A percentile compares a stretch with the other conserved stretches of the same genome.
Conservation (phyloP, 2,113 vertebrate genomes). For the Xerus inauris region DNA sequence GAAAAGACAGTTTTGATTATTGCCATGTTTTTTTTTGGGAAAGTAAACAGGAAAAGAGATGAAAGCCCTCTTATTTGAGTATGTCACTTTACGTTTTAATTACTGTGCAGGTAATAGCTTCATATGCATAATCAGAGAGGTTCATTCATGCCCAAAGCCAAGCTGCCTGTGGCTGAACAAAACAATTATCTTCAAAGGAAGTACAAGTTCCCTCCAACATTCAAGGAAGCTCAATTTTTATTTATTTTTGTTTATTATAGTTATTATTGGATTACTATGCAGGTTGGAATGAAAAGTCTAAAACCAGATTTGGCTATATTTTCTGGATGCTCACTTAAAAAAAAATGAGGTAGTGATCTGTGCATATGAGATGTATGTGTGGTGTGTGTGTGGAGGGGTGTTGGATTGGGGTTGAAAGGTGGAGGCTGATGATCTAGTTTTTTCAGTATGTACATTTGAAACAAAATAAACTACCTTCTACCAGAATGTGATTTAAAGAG, state of each 20-base stretch:
- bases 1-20: neutral
- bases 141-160: neutral
- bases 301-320: neutral
- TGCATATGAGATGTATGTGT: neutral
- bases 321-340: neutral
- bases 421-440: neutral
- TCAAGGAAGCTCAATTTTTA: neutral
- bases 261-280: neutral
- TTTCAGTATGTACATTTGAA: neutral
- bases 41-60: neutral
- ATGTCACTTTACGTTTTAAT: neutral
- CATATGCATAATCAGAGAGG: neutral
- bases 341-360: neutral
- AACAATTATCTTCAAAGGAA: neutral
- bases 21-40: neutral
- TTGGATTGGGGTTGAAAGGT: neutral
- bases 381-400: neutral
- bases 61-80: neutral
- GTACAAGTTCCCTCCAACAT: neutral
- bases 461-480: neutral
- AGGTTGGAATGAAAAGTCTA: neutral
- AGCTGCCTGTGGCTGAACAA: neutral
- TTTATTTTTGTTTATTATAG: neutral
- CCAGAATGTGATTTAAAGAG: conserved; percentile 15
- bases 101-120: neutral